Conservation (phyloP, 1,140 invertebrate species). For the Drosophila lacteicornis region DNA sequence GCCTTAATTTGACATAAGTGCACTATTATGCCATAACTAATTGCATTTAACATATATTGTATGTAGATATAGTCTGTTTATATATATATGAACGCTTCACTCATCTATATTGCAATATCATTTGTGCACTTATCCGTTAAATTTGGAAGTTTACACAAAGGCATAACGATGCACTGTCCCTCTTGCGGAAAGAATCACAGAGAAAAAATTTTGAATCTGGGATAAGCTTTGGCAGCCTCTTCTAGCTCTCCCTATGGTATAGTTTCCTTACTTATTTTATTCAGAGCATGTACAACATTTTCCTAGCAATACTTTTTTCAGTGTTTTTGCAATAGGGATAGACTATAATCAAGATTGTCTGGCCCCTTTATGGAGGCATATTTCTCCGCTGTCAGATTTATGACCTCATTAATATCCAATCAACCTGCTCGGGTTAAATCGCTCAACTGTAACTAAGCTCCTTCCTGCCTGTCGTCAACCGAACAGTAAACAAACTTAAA, state of each 20-base stretch:
- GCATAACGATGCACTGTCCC: not conserved
- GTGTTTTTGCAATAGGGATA: not conserved
- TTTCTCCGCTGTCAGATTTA: conserved; percentile 6
- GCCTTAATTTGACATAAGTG: conserved; percentile 10
- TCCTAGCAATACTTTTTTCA: not conserved
- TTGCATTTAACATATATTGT: conserved; percentile 6
- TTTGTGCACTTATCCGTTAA: conserved; percentile 27
- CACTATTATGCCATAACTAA: conserved; percentile 7
- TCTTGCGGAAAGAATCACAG: too few species aligned
- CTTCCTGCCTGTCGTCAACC: conserved; percentile 6
- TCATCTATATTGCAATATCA: not conserved
- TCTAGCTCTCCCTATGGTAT: too few species aligned
- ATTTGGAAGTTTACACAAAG: not conserved
- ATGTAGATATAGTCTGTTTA: not conserved
- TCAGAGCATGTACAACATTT: too few species aligned
- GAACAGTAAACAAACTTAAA: conserved; percentile 36
- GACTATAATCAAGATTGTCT: not conserved
- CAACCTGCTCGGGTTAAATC: conserved; percentile 7
- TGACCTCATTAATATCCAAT: conserved; percentile 30
- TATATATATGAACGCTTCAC: not conserved
- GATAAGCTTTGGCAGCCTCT: too few species aligned
- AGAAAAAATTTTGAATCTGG: too few species aligned
- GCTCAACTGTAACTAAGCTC: conserved; percentile 16
- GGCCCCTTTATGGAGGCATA: not conserved
- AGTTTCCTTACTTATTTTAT: too few species aligned